These are phyloP conservation scores for Melitaea athalia DNA, from an alignment of 2,888 invertebrate genomes.

Conservation along the genomic window DNA sequence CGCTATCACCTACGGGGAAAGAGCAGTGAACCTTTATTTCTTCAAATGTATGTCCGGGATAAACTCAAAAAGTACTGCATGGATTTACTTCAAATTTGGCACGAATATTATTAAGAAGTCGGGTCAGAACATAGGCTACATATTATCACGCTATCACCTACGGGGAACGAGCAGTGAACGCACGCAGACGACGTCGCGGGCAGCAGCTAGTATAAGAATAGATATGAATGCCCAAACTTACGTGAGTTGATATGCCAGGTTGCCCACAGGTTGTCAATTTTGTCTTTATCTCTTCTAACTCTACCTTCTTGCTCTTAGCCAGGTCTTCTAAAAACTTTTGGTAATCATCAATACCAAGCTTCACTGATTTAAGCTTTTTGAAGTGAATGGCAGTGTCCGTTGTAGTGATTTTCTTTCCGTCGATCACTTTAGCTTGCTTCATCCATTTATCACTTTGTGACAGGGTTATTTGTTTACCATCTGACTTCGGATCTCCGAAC, in stretches of 20 bases:
- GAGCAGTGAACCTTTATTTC: too few species aligned
- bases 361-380: conserved; percentile 92
- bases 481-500: conserved; percentile 93
- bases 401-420: conserved; percentile 91
- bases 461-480: conserved; percentile 92
- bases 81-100: too few species aligned
- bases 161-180: too few species aligned
- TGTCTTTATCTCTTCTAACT: conserved; percentile 88
- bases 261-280: conserved; percentile 91
- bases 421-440: conserved; percentile 93
- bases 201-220: too few species aligned
- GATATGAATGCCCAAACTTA: conserved; percentile 49
- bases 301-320: conserved; percentile 91
- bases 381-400: conserved; percentile 95
- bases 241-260: conserved; percentile 83
- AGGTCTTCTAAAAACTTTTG: conserved; percentile 93
- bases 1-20: too few species aligned
- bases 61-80: too few species aligned
- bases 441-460: conserved; percentile 97
- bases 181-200: too few species aligned
- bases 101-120: too few species aligned
- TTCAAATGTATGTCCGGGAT: too few species aligned
- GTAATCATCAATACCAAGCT: conserved; percentile 89
- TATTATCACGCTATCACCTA: too few species aligned
- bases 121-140: too few species aligned